Percentiles rank a stretch among this genome's conserved stretches.
Evolutionary conservation across 64 coral and sea anemone genomes (phyloP).

Genomic region (Montipora cactus): DNA sequence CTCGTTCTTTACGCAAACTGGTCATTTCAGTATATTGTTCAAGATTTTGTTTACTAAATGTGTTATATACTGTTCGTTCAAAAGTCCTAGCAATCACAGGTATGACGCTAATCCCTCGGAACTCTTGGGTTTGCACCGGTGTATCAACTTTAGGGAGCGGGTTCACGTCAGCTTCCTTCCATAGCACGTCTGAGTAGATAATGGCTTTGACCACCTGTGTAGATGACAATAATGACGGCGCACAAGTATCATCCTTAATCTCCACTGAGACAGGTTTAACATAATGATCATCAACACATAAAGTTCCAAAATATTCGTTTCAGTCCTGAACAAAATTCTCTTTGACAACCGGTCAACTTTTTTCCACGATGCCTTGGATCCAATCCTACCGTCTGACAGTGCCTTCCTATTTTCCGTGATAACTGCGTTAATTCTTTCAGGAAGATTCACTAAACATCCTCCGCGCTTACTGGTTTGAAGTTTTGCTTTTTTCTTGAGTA

Average conservation of each 20-base stretch:
- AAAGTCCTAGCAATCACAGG: background rate
- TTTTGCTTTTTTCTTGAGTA: constrained; percentile 54
- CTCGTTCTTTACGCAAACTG: background rate
- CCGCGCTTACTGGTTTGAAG: background rate
- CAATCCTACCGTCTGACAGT: background rate
- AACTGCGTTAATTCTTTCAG: too few species aligned
- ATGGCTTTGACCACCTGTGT: too few species aligned
- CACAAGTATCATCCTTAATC: background rate
- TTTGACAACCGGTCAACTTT: constrained; percentile 19
- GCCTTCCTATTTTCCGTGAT: constrained; percentile 17
- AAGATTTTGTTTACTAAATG: background rate
- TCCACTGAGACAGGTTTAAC: background rate
- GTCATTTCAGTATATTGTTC: background rate
- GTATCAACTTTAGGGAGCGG: too few species aligned
- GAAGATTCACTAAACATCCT: too few species aligned
- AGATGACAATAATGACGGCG: too few species aligned
- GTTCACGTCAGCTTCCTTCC: background rate
- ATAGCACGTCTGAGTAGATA: background rate
- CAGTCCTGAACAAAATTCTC: background rate
- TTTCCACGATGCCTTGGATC: constrained; percentile 45
- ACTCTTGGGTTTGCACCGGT: too few species aligned
- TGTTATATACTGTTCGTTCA: background rate
- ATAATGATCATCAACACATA: background rate
- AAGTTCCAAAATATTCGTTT: too few species aligned
- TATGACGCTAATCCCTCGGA: background rate